Evolutionary conservation across 2,797 vertebrate genomes (phyloP), one percentile per base, ranked within the genome.

Genomic region (Hipposideros larvatus): DNA sequence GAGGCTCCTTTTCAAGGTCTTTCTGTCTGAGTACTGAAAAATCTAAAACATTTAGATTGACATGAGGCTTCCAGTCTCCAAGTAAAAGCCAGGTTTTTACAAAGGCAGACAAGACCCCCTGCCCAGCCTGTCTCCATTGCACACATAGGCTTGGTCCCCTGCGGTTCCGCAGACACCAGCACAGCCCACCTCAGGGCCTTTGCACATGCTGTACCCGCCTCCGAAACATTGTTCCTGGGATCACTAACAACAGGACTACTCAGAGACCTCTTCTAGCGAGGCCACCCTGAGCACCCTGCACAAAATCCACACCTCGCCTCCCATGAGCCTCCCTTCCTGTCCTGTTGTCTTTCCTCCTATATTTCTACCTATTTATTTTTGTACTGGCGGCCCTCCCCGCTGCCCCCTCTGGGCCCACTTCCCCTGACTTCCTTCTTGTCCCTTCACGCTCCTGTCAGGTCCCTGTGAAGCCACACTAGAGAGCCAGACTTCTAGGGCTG

Each of bases 91-190:
- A 18, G 34, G 16, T 43, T 57, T 84, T 79, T 16, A 53, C n/a
- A 46, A n/a, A 2, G 41, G 70, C 18, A 19, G 85, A 51, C n/a
- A 13, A 26, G n/a, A 22, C 15, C 6, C 6, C 66, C 41, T 1
- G 5, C 19, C 28, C 31, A 2, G 0, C 19, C 41, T 68, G 48
- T 61, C 11, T 24, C 15, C 46, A 3, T 5, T 2, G 0, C 2
- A 1, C 10, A 28, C 18, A 5, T 24, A 14, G 57, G 18, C 26
- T n/a, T 51, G 34, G n/a, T 22, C 37, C 78, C 53, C 31, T 14
- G 18, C 28, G n/a, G 10, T 41, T 63, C 63, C 16, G 22, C 57
- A 31, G 82, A 53, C 5, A 11, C 48, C 11, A 24, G 48, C 24
- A 26, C 37, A 26, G 0, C 31, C n/a, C 73, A 6, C 15, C 7